A percentile compares a stretch with the other conserved stretches of the same genome.
These are phyloP conservation scores for Calephelis perditalis DNA, from an alignment of 2,888 invertebrate species.

Conservation along the genomic window DNA sequence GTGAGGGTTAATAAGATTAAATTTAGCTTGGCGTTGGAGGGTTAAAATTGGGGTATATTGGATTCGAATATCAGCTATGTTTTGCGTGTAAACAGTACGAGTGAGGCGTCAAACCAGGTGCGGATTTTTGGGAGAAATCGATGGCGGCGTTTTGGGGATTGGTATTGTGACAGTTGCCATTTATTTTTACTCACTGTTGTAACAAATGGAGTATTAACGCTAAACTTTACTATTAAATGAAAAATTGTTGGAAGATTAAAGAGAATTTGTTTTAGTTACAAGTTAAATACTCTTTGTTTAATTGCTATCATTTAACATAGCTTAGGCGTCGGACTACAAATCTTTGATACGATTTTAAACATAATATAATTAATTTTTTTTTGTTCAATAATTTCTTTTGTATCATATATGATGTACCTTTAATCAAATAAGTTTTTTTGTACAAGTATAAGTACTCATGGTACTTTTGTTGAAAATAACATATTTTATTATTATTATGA, in stretches of 20 bases:
- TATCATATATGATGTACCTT: too few relatives aligned
- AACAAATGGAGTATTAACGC: constrained; percentile 24
- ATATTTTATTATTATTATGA: too few relatives aligned
- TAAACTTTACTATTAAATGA: neutral
- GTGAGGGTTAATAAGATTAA: constrained; percentile 32
- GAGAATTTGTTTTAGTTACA: neutral
- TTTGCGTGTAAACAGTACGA: constrained; percentile 72
- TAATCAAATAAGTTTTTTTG: too few relatives aligned
- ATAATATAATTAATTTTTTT: too few relatives aligned
- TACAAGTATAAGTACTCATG: too few relatives aligned
- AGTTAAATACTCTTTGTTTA: too few relatives aligned
- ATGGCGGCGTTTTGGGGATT: constrained; percentile 47
- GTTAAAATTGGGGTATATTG: constrained; percentile 52
- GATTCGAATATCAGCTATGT: constrained; percentile 67
- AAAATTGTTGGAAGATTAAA: neutral
- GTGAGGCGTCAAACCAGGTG: constrained; percentile 73
- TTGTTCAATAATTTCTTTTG: too few relatives aligned
- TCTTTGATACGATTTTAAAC: too few relatives aligned
- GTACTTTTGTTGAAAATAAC: too few relatives aligned
- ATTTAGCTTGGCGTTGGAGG: constrained; percentile 35
- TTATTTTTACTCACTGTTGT: constrained; percentile 51
- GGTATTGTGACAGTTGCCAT: constrained; percentile 71
- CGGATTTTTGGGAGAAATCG: constrained; percentile 55
- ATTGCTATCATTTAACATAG: too few relatives aligned
- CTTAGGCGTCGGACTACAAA: too few relatives aligned